These are phyloP conservation scores for Rhadinocentrus ornatus DNA, from an alignment of 2,797 vertebrate genomes.

Conservation along the genomic window DNA sequence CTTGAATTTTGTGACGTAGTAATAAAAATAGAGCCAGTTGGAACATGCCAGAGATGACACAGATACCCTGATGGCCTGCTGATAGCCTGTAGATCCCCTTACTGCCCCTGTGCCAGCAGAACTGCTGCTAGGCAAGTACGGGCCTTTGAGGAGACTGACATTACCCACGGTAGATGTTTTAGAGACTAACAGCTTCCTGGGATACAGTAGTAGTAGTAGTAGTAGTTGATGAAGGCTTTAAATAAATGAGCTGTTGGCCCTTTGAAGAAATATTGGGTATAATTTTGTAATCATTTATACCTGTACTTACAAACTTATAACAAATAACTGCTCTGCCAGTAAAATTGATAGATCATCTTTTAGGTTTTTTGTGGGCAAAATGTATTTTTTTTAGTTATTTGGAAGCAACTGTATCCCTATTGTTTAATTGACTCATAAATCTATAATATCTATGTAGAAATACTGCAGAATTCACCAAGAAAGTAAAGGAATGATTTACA, in stretches of 20 bases:
- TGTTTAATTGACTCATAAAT: neutral
- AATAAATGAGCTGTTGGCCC: constrained; percentile 22
- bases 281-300: neutral
- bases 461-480: neutral
- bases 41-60: constrained; percentile 79
- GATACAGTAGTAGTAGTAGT: constrained; percentile 30
- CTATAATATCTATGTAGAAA: neutral
- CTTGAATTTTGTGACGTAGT: constrained; percentile 62
- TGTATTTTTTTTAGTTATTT: neutral
- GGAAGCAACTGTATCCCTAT: no score
- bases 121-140: constrained; percentile 37
- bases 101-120: constrained; percentile 65
- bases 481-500: neutral
- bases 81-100: constrained; percentile 74
- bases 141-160: constrained; percentile 49
- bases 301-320: neutral
- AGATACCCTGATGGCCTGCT: constrained; percentile 72
- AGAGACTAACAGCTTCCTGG: constrained; percentile 39
- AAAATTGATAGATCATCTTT: constrained; percentile 3
- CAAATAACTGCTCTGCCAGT: neutral
- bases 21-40: constrained; percentile 67
- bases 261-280: neutral
- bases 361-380: neutral
- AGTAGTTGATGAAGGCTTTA: constrained; percentile 22
- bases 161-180: constrained; percentile 53